Percentiles rank a stretch among this genome's conserved stretches.
phyloP scores from a whole-genome alignment of 2,888 invertebrate species.

The Tridacna gigas region DNA sequence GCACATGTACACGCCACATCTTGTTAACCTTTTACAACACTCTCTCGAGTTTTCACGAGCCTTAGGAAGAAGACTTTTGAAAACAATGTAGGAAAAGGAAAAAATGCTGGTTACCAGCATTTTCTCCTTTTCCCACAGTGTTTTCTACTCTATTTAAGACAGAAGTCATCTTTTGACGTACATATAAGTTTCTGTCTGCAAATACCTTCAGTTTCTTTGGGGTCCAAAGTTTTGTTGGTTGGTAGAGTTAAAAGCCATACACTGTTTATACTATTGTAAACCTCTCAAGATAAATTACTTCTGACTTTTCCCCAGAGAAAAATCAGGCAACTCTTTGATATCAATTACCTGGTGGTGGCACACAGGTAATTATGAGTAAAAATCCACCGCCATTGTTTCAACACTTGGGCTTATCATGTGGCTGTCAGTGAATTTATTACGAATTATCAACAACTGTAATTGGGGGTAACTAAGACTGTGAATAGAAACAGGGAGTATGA shows the following conservation, averaged over 20 bases:
- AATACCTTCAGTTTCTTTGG: too few relatives aligned
- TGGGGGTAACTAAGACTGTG: background rate
- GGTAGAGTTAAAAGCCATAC: background rate
- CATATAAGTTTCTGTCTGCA: too few relatives aligned
- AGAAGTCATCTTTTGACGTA: too few relatives aligned
- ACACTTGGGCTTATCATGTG: constrained; percentile 1
- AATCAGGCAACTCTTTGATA: background rate
- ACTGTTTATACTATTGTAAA: constrained; percentile 8
- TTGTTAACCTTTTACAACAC: too few relatives aligned
- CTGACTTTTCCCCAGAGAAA: constrained; percentile 6
- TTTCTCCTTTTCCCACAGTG: too few relatives aligned
- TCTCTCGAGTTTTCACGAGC: too few relatives aligned
- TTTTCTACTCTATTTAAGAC: too few relatives aligned
- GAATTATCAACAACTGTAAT: constrained; percentile 17
- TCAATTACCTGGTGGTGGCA: background rate
- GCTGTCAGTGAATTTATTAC: constrained; percentile 4
- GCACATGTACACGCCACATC: too few relatives aligned
- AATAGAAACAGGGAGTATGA: background rate
- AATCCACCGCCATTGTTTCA: constrained; percentile 9
- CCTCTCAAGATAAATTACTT: background rate
- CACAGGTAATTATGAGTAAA: constrained; percentile 8
- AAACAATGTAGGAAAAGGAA: background rate
- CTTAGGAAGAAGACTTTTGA: too few relatives aligned
- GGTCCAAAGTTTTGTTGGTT: too few relatives aligned
- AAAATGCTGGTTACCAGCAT: background rate